Evolutionary conservation across 2,797 vertebrate species (phyloP), one percentile per base, ranked within the genome.

Genomic region (Erethizon dorsatum): DNA sequence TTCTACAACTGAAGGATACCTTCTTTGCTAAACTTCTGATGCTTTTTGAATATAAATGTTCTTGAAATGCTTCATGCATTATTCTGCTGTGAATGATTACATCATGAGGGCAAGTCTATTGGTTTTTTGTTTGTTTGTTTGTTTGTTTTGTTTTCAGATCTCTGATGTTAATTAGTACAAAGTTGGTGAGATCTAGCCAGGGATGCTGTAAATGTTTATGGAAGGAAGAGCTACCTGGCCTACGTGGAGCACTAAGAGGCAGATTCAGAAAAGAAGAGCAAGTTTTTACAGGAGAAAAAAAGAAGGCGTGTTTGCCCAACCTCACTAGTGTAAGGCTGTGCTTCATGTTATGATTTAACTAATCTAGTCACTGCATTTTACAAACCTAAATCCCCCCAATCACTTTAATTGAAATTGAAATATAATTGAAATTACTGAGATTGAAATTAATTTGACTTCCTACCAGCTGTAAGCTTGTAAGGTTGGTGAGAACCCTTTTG

Each of bases 361-460:
- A 95, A 93, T 67, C 47, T 69, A 59, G 33, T 83, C 31, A 31
- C 41, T 65, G 18, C 24, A 61, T 86, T 91, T 90, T 73, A 28
- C 9, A 78, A 85, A 80, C 47, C 1, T 31, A 67, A 79, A 31
- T 78, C 11, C 47, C 92, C 85, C 22, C 24, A 83, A 52, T 82
- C 67, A 47, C 10, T 80, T 83, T 75, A 90, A 77, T 65, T 91
- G 18, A 79, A 82, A 71, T 45, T 31, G 52, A n/a, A 84, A 80
- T 65, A 50, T 15, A 56, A 85, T 52, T 85, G 20, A 87, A 95
- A 89, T 71, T 61, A 83, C n/a, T 65, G 84, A 79, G 84, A 89
- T 59, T 65, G 26, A 86, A 96, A 83, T 92, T n/a, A 88, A 24
- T 59, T 95, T 45, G 14, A 65, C 10, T 28, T 73, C 87, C 63